Percentiles rank a stretch among this genome's conserved stretches.
Conservation (phyloP, 2,797 vertebrate genomes). For the Syngnathus rostellatus region DNA sequence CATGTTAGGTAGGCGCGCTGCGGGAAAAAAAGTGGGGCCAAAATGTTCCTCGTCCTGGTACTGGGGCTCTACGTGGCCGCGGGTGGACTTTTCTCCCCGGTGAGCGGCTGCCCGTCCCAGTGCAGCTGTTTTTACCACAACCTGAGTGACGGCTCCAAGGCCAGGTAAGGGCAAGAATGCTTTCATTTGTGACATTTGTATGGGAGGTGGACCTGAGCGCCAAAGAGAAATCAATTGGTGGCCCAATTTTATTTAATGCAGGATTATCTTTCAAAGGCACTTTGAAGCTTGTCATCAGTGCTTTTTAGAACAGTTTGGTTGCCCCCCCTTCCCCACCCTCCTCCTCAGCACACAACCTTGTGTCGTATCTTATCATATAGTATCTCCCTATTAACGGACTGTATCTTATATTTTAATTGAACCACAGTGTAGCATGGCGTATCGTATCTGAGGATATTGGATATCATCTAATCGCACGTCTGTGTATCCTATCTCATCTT, state of each 20-base stretch:
- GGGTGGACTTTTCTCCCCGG: constrained; percentile 55
- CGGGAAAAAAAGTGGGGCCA: constrained; percentile 62
- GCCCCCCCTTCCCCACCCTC: too few relatives aligned
- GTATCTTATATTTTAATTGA: too few relatives aligned
- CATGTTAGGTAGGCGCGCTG: constrained; percentile 39
- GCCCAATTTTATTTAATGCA: constrained; percentile 64
- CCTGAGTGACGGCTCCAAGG: constrained; percentile 80
- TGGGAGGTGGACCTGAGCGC: constrained; percentile 43
- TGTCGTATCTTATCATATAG: neutral
- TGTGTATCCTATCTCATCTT: neutral
- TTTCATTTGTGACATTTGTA: constrained; percentile 3
- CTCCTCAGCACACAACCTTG: neutral
- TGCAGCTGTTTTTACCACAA: constrained; percentile 92
- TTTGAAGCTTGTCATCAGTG: constrained; percentile 59
- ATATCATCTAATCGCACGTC: neutral
- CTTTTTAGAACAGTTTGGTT: constrained; percentile 27
- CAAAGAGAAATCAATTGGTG: constrained; percentile 52
- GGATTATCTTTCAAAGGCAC: constrained; percentile 75
- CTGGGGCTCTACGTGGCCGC: constrained; percentile 73
- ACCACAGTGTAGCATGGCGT: too few relatives aligned
- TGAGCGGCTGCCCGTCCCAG: constrained; percentile 78
- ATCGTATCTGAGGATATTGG: neutral
- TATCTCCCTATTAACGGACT: too few relatives aligned
- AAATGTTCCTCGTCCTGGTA: constrained; percentile 61
- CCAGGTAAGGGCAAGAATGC: constrained; percentile 70